Conservation (phyloP, 2,797 vertebrate genomes). For the Arnoldichthys spilopterus region DNA sequence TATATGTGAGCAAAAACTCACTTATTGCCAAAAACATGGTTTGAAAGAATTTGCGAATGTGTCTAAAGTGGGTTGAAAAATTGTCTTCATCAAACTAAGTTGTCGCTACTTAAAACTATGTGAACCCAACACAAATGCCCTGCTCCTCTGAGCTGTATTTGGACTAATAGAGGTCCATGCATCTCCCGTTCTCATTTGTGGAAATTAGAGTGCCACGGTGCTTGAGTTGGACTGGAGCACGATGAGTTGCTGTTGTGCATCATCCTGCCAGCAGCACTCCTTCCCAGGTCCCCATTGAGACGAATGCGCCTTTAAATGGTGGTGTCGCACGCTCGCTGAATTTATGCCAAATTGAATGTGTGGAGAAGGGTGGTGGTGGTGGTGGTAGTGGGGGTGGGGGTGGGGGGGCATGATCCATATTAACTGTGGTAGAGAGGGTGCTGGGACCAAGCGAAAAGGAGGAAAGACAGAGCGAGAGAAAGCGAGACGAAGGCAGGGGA, state of each 20-base stretch:
- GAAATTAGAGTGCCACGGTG: neutral
- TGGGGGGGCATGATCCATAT: conserved; percentile 13
- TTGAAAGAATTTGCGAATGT: no score
- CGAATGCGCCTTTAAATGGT: conserved; percentile 18
- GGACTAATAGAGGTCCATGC: neutral
- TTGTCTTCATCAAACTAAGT: no score
- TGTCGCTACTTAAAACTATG: neutral
- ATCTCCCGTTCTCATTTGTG: neutral
- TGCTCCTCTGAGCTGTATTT: neutral
- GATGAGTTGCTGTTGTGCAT: conserved; percentile 10
- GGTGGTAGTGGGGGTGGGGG: no score
- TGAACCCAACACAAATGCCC: neutral
- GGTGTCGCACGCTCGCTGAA: conserved; percentile 13
- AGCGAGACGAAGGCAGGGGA: conserved; percentile 16
- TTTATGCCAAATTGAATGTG: conserved; percentile 34
- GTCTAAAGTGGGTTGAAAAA: no score
- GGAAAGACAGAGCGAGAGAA: conserved; percentile 26
- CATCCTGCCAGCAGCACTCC: conserved; percentile 10
- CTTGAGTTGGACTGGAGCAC: neutral
- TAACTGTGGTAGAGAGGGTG: conserved; percentile 2
- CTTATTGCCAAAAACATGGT: no score
- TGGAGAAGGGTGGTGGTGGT: conserved; percentile 1
- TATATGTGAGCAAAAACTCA: no score
- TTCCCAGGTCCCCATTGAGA: conserved; percentile 13
- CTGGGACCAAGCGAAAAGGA: conserved; percentile 24